phyloP scores from a whole-genome alignment of 2,888 invertebrate genomes.

The Dioctria rufipes region DNA sequence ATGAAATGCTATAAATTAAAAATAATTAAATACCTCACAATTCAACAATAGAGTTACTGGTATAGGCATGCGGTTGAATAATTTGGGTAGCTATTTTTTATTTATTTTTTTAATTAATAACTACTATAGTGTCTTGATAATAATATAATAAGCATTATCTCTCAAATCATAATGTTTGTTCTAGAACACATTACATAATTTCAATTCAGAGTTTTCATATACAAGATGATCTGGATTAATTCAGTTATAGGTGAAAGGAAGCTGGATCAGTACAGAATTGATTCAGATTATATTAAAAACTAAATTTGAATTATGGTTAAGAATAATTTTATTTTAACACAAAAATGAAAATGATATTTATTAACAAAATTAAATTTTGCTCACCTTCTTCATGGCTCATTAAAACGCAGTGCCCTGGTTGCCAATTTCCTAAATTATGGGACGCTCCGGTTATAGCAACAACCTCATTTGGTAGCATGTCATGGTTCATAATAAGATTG shows the following conservation, averaged over 20 bases:
- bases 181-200: not conserved
- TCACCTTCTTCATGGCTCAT: conserved; percentile 72
- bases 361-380: not conserved
- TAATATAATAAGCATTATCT: too few species aligned
- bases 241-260: too few species aligned
- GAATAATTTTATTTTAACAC: too few species aligned
- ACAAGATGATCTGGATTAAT: too few species aligned
- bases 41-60: too few species aligned
- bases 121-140: too few species aligned
- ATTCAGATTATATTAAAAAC: not conserved
- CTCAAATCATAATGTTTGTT: not conserved
- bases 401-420: conserved; percentile 74
- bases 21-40: too few species aligned
- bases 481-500: conserved; percentile 72
- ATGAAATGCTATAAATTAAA: too few species aligned
- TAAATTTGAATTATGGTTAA: too few species aligned
- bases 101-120: too few species aligned
- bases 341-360: not conserved
- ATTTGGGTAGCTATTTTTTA: too few species aligned
- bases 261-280: not conserved
- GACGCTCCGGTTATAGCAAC: conserved; percentile 82
- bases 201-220: not conserved
- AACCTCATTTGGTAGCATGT: conserved; percentile 75
- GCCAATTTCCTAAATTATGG: conserved; percentile 81
- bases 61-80: too few species aligned